Base-by-base conservation (phyloP, 30 jellyfish, hydroid and myxozoan species). In the Aurelia coerulea region DNA sequence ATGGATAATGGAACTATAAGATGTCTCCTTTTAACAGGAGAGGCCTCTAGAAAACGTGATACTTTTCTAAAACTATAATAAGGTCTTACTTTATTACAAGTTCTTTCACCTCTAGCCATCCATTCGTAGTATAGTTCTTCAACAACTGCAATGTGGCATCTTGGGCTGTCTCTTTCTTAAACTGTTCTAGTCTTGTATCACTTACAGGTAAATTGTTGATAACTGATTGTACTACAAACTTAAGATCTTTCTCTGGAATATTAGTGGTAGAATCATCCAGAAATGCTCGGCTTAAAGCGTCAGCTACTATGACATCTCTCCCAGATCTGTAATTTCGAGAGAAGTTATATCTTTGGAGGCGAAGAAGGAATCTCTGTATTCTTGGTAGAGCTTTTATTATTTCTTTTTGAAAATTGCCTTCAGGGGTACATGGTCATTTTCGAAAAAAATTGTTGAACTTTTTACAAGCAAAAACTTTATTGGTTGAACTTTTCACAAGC, bases 361-460 rank as follows among this genome's bases (percentile, higher is more conserved):
- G 29, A 23, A 23, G 29, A 23, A 23, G 29, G 29, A 23, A 23
- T 23, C 29, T 23, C 29, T 23, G 29, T 23, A 23, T 33, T 33
- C 54, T 9, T 19, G 95, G 72, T 29, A 87, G 92, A 46, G 74
- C 53, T n/a, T 51, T 35, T 16, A 8, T 14, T 10, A 73, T 52
- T 18, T 35, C 29, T 62, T 84, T 73, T 5, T 53, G 77, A 81
- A 39, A 65, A 84, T 84, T 11, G 82, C n/a, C 81, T 84, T 58
- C 42, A 88, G 71, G 71, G 96, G 94, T 62, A 19, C 68, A 65
- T 88, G 95, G 60, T 88, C 96, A 70, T 70, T 88, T n/a, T 74
- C 58, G 13, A 88, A 73, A 9, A 32, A 13, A 68, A 88, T 33
- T 11, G 35, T 82, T 46, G 59, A 73, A 13, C 95, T 96, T 80